These are phyloP conservation scores for Centropus bengalensis DNA, from an alignment of 2,113 vertebrate genomes.

Conservation along the genomic window DNA sequence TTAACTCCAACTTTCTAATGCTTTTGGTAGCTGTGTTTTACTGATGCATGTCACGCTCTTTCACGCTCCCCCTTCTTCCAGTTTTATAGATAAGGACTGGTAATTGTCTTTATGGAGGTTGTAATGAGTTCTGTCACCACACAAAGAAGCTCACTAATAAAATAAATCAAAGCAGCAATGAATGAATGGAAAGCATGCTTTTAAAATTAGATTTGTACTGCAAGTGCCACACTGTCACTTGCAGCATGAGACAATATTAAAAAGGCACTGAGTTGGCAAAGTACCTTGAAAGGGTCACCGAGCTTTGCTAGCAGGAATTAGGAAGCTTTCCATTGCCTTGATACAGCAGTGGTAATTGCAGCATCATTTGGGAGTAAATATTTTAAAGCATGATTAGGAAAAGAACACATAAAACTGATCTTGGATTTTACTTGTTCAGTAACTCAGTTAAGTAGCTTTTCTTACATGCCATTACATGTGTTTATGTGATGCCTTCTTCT, in stretches of 20 bases:
- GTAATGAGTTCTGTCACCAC: constrained; percentile 78
- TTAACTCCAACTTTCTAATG: not conserved
- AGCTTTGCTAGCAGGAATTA: not conserved
- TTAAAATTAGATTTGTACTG: constrained; percentile 72
- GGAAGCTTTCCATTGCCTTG: not conserved
- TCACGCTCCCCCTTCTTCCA: constrained; percentile 13
- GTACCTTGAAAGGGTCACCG: not conserved
- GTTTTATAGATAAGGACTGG: constrained; percentile 72
- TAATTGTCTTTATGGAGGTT: constrained; percentile 77
- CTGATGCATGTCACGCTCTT: constrained; percentile 20
- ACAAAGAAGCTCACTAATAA: constrained; percentile 78
- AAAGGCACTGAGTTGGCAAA: constrained; percentile 15
- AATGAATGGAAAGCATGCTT: constrained; percentile 71
- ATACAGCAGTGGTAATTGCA: not conserved
- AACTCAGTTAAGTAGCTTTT: not conserved
- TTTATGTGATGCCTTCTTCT: not conserved
- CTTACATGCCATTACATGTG: not conserved
- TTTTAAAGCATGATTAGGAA: not conserved
- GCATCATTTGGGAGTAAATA: not conserved
- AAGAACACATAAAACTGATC: not conserved
- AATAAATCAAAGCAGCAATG: constrained; percentile 77
- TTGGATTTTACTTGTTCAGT: not conserved
- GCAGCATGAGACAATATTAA: not conserved
- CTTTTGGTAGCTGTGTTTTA: constrained; percentile 16
- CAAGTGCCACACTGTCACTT: constrained; percentile 9